These are phyloP conservation scores for Megaleporinus macrocephalus DNA, from an alignment of 2,113 vertebrate genomes.

Conservation along the genomic window DNA sequence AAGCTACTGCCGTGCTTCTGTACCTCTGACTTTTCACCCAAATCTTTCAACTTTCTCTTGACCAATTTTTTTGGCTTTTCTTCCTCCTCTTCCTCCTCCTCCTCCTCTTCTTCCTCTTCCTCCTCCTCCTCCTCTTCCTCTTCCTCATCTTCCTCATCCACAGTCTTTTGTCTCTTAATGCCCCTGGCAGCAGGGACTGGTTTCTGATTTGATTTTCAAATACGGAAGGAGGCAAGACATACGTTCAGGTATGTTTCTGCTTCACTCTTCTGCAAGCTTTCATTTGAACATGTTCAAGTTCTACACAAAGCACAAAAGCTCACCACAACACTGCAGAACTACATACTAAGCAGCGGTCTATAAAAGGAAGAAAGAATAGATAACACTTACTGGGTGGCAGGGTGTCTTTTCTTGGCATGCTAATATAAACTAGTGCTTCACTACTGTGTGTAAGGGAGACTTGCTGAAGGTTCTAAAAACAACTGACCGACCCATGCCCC, in stretches of 20 bases:
- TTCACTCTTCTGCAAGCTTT: neutral
- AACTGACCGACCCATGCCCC: neutral
- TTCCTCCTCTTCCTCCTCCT: conserved; percentile 43
- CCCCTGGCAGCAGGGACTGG: conserved; percentile 34
- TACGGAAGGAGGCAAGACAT: neutral
- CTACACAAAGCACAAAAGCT: neutral
- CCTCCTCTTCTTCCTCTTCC: conserved; percentile 43
- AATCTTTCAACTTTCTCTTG: conserved; percentile 13
- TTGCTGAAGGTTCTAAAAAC: neutral
- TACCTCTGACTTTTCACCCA: conserved; percentile 15
- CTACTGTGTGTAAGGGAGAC: neutral
- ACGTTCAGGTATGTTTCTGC: neutral
- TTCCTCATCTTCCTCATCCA: conserved; percentile 21
- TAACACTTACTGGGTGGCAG: neutral
- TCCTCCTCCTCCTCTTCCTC: conserved; percentile 39
- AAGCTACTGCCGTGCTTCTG: neutral
- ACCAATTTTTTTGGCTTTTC: conserved; percentile 47
- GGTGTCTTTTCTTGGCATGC: neutral
- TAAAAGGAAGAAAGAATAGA: neutral
- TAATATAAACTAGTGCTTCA: neutral
- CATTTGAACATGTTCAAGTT: neutral
- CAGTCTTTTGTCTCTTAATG: conserved; percentile 44
- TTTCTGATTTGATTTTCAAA: conserved; percentile 41
- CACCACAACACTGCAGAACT: neutral
- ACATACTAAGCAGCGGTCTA: neutral